Percentiles rank a stretch among this genome's conserved stretches.
These are phyloP conservation scores for Physella acuta DNA, from an alignment of 1,140 invertebrate genomes.

Conservation along the genomic window DNA sequence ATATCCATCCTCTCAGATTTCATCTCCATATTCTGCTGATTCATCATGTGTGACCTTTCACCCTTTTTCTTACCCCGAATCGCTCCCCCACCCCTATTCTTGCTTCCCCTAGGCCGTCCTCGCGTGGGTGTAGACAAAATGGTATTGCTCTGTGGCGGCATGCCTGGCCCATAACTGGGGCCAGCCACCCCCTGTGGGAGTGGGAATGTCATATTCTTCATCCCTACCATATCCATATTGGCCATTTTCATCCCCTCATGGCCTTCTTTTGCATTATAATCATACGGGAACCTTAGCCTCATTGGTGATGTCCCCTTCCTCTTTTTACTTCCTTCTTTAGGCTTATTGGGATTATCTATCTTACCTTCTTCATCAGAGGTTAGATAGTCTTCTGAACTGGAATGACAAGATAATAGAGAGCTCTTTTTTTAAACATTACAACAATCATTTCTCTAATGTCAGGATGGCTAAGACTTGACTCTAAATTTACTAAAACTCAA, in stretches of 20 bases:
- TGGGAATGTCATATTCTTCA: constrained; percentile 25
- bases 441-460: no score
- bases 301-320: constrained; percentile 23
- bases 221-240: constrained; percentile 7
- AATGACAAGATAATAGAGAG: neutral
- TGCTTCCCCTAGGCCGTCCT: constrained; percentile 18
- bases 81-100: constrained; percentile 14
- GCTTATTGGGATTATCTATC: constrained; percentile 4
- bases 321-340: constrained; percentile 26
- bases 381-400: constrained; percentile 24
- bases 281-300: constrained; percentile 22
- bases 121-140: constrained; percentile 18
- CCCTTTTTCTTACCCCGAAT: constrained; percentile 15
- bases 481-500: no score
- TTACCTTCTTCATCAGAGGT: constrained; percentile 26
- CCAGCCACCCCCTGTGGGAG: constrained; percentile 12
- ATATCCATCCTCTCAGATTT: constrained; percentile 20
- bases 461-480: no score
- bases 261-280: constrained; percentile 19
- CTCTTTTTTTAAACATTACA: neutral
- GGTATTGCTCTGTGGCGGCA: constrained; percentile 1
- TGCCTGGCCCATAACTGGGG: neutral
- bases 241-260: constrained; percentile 3
- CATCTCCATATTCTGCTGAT: constrained; percentile 19
- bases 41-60: constrained; percentile 15